Evolutionary conservation across 1,140 invertebrate genomes (phyloP).

Genomic region (Drosophila cardini): DNA sequence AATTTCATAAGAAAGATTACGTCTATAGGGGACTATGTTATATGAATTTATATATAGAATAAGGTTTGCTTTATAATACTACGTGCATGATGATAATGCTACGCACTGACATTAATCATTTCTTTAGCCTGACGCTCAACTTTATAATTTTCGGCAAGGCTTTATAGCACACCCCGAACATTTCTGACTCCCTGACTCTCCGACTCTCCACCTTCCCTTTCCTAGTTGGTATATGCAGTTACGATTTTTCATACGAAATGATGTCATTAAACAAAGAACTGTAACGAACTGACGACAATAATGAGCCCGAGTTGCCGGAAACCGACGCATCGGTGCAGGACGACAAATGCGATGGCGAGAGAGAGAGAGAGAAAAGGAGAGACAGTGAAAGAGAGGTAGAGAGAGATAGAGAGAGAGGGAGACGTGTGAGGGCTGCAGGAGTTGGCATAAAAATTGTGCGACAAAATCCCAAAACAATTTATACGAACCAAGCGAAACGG

Average conservation of each 20-base stretch:
- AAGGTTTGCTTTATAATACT: slow-evolving; percentile 31
- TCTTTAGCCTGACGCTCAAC: slow-evolving; percentile 58
- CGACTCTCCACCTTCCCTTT: background rate
- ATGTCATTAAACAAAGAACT: slow-evolving; percentile 78
- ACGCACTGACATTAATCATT: slow-evolving; percentile 74
- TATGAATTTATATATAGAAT: background rate
- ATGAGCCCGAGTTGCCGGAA: slow-evolving; percentile 63
- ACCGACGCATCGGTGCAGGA: slow-evolving; percentile 49
- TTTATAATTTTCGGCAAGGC: slow-evolving; percentile 77
- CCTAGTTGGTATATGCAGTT: slow-evolving; percentile 52
- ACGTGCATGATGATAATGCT: slow-evolving; percentile 56
- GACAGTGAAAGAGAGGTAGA: background rate
- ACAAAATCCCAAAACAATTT: slow-evolving; percentile 80
- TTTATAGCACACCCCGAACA: slow-evolving; percentile 33
- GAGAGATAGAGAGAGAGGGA: background rate
- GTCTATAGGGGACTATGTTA: slow-evolving; percentile 12
- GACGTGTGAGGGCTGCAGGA: background rate
- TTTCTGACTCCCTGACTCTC: background rate
- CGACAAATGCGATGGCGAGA: background rate
- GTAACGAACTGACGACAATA: slow-evolving; percentile 76
- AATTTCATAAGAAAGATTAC: slow-evolving; percentile 76
- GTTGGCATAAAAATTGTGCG: slow-evolving; percentile 55
- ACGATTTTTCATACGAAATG: slow-evolving; percentile 79
- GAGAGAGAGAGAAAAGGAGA: background rate
- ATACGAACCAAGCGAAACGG: slow-evolving; percentile 66